Conservation (phyloP, 2,113 vertebrate genomes). For the Montifringilla adamsi region DNA sequence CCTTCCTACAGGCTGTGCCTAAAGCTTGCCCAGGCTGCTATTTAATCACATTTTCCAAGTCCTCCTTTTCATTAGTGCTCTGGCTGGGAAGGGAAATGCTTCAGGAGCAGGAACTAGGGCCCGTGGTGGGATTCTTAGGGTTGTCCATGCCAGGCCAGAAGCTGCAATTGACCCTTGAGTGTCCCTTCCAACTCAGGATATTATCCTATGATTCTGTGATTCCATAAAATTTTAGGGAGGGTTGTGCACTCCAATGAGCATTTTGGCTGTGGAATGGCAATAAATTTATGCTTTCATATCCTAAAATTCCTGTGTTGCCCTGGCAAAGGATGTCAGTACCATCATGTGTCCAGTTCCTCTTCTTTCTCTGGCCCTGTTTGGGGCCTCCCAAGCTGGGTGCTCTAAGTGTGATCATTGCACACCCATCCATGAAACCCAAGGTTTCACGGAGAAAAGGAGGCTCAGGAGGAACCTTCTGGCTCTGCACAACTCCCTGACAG, state of each 20-base stretch:
- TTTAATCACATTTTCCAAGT: background rate
- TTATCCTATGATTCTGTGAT: background rate
- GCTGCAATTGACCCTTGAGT: background rate
- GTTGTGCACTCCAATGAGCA: accelerated
- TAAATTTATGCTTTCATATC: background rate
- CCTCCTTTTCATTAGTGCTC: background rate
- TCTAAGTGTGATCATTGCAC: background rate
- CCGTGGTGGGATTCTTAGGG: background rate
- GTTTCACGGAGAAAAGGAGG: background rate
- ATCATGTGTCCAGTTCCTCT: background rate
- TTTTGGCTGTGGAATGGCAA: background rate
- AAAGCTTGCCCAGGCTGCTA: background rate
- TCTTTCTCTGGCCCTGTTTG: background rate
- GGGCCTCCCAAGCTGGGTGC: background rate
- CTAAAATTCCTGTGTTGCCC: background rate
- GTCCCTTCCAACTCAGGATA: background rate
- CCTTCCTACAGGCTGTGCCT: background rate
- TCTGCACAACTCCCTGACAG: background rate
- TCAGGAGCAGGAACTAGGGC: background rate
- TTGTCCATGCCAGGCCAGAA: background rate
- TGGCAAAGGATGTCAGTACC: background rate
- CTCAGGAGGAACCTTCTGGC: background rate
- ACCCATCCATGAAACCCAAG: accelerated
- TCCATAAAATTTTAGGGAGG: background rate
- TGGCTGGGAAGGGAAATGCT: background rate